A percentile compares a stretch with the other conserved stretches of the same genome.
phyloP scores from a whole-genome alignment of 2,797 vertebrate genomes.

The Etheostoma nigrum region DNA sequence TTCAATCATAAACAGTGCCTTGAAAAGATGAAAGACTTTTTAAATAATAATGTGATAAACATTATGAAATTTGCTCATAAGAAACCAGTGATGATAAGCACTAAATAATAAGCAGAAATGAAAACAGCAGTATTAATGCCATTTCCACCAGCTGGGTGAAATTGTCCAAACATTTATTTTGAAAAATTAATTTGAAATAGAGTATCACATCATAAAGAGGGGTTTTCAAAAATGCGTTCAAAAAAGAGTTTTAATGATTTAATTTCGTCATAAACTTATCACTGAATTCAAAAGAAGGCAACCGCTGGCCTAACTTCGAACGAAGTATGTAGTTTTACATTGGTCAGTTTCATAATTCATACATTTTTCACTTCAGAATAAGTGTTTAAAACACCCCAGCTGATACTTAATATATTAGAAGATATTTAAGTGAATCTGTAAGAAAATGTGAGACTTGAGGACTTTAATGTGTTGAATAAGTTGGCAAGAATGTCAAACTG shows the following conservation, averaged over 20 bases:
- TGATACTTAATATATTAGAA: slow-evolving; percentile 7
- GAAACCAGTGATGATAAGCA: neutral
- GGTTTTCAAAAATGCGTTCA: neutral
- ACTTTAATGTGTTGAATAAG: slow-evolving; percentile 30
- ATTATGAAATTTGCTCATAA: neutral
- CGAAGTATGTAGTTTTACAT: neutral
- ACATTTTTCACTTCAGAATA: neutral
- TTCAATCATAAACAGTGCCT: neutral
- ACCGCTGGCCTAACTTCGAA: slow-evolving; percentile 5
- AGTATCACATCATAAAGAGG: neutral
- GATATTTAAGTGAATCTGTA: slow-evolving; percentile 25
- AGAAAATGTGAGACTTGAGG: slow-evolving; percentile 8
- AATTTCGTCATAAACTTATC: neutral
- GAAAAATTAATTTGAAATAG: neutral
- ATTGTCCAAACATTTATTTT: neutral
- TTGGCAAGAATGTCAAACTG: slow-evolving; percentile 40
- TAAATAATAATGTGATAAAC: neutral
- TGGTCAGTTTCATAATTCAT: too few species aligned
- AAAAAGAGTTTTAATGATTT: slow-evolving; percentile 4
- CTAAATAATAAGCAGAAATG: neutral
- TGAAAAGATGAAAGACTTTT: neutral
- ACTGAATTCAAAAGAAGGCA: slow-evolving; percentile 6
- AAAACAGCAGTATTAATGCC: neutral
- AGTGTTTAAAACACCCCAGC: neutral
- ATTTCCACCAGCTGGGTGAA: neutral